Percentiles rank a stretch among this genome's conserved stretches.
Evolutionary conservation across 2,113 vertebrate genomes (phyloP).

Genomic region (Etheostoma cragini): DNA sequence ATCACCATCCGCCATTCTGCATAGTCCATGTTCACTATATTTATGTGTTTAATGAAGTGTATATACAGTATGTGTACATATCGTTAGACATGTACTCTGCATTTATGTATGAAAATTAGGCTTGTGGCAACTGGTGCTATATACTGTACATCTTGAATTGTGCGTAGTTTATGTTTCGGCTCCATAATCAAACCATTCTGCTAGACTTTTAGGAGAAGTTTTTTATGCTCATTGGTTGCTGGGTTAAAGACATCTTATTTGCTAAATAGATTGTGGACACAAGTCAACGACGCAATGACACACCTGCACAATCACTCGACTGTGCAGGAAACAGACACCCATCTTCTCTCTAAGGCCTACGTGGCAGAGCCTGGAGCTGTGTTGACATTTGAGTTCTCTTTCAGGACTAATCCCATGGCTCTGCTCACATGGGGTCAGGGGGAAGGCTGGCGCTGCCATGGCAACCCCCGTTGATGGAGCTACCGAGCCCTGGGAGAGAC

Average conservation of each 20-base stretch:
- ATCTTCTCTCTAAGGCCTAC: constrained; percentile 57
- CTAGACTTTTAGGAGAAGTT: background rate
- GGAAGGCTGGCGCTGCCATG: constrained; percentile 77
- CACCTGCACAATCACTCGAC: constrained; percentile 35
- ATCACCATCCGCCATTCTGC: background rate
- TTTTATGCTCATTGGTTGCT: background rate
- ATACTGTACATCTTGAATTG: background rate
- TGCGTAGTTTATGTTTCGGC: background rate
- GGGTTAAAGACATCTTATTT: background rate
- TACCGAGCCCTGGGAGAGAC: constrained; percentile 62
- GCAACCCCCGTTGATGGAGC: constrained; percentile 78
- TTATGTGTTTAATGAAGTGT: background rate
- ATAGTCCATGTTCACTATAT: background rate
- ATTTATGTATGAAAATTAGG: background rate
- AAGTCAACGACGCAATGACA: constrained; percentile 32
- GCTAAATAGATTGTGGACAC: background rate
- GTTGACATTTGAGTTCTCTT: constrained; percentile 81
- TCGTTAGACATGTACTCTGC: background rate
- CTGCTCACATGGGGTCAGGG: constrained; percentile 79
- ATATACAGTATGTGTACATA: background rate
- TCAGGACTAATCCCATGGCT: constrained; percentile 80
- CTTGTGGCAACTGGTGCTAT: background rate
- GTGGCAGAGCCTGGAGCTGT: constrained; percentile 77
- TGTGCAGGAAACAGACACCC: constrained; percentile 45
- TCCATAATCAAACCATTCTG: background rate